These are phyloP conservation scores for Cryptophagus acutangulus DNA, from an alignment of 2,888 invertebrate species.

Conservation along the genomic window DNA sequence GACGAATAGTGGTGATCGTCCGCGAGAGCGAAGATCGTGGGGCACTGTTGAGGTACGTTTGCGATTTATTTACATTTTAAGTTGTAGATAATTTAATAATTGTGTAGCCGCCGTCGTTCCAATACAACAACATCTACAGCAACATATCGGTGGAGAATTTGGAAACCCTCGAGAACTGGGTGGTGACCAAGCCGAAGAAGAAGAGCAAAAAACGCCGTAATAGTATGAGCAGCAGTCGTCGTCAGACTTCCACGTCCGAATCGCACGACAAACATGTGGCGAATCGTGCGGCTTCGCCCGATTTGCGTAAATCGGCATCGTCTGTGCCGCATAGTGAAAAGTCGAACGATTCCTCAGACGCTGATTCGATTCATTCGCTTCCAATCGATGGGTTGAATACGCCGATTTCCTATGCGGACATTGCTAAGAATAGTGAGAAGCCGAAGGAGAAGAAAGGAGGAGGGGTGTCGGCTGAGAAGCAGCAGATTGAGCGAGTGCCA, in stretches of 20 bases:
- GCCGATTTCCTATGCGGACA: conserved; percentile 71
- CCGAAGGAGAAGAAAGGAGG: conserved; percentile 33
- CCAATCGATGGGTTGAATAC: conserved; percentile 54
- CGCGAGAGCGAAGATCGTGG: conserved; percentile 41
- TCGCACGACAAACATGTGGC: conserved; percentile 8
- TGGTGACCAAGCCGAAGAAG: conserved; percentile 78
- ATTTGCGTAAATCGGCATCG: conserved; percentile 59
- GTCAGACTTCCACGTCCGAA: conserved; percentile 18
- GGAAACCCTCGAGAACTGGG: conserved; percentile 72
- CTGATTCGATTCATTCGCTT: conserved; percentile 80
- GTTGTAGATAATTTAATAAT: conserved; percentile 3
- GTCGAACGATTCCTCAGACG: conserved; percentile 74
- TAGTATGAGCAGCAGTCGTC: conserved; percentile 45
- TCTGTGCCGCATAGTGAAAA: conserved; percentile 79
- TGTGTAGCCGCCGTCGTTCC: conserved; percentile 30
- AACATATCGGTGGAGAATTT: conserved; percentile 41
- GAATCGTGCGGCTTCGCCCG: conserved; percentile 33
- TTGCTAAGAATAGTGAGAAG: conserved; percentile 56
- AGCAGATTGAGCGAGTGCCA: conserved; percentile 23
- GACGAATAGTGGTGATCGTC: conserved; percentile 34
- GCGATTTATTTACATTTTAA: neutral
- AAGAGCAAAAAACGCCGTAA: conserved; percentile 67
- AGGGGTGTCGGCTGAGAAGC: conserved; percentile 10
- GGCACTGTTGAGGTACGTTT: conserved; percentile 38
- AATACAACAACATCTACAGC: conserved; percentile 35